Evolutionary conservation across 2,888 invertebrate species (phyloP).

Genomic region (Griposia aprilina): DNA sequence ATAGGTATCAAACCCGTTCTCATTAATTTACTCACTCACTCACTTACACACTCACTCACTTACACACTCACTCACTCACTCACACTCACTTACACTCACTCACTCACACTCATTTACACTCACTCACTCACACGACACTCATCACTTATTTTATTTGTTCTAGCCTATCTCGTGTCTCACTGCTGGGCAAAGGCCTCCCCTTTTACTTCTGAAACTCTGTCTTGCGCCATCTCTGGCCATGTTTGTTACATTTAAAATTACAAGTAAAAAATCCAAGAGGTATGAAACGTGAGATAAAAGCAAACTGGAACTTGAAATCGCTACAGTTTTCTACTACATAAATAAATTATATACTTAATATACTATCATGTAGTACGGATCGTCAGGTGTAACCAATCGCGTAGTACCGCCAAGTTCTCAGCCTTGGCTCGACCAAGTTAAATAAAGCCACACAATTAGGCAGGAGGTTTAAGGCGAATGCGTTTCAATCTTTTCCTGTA

Average conservation of each 20-base stretch:
- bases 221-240: not conserved
- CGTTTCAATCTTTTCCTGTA: not conserved
- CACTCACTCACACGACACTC: no score
- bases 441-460: conserved; percentile 62
- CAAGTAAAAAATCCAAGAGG: not conserved
- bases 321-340: not conserved
- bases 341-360: not conserved
- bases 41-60: no score
- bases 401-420: conserved; percentile 19
- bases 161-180: not conserved
- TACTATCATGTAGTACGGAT: not conserved
- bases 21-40: no score
- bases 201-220: not conserved
- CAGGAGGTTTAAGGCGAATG: conserved; percentile 33
- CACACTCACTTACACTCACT: no score
- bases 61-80: not conserved
- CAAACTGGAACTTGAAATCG: not conserved
- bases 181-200: not conserved
- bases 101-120: no score
- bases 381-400: conserved; percentile 34
- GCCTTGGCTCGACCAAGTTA: conserved; percentile 24
- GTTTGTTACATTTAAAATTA: not conserved
- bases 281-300: not conserved
- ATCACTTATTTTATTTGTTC: not conserved
- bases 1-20: no score